Conservation (phyloP, 2,888 invertebrate species). For the Glyphotaelius pellucidus region DNA sequence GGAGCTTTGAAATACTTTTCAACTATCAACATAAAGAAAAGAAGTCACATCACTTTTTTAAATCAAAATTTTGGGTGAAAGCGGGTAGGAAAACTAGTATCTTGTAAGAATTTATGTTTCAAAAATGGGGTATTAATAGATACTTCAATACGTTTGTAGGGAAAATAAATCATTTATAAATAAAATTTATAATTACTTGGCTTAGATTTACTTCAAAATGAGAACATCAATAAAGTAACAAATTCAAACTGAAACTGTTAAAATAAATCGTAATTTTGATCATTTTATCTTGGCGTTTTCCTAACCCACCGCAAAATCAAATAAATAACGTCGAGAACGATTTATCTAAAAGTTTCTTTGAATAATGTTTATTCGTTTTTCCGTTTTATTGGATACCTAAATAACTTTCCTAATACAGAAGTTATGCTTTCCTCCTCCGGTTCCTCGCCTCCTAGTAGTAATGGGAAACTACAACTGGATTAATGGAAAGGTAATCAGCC, state of each 20-base stretch:
- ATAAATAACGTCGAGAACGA: slow-evolving; percentile 18
- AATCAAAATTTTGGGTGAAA: no score
- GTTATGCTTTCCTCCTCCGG: not conserved
- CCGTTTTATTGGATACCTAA: slow-evolving; percentile 40
- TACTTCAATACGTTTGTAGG: not conserved
- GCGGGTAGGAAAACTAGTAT: no score
- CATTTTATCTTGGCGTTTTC: not conserved
- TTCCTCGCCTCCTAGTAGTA: not conserved
- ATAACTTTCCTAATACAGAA: slow-evolving; percentile 36
- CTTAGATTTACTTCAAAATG: not conserved
- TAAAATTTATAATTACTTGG: no score
- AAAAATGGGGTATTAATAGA: not conserved
- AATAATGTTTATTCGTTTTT: slow-evolving; percentile 30
- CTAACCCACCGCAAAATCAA: slow-evolving; percentile 12
- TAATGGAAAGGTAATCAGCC: slow-evolving; percentile 55
- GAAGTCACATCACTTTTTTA: no score
- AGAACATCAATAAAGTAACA: not conserved
- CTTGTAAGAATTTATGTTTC: not conserved
- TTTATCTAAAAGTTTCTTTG: slow-evolving; percentile 38
- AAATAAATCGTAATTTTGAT: not conserved
- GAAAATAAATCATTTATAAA: no score
- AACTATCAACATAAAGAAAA: no score
- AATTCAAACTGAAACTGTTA: not conserved
- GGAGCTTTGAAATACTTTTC: no score
- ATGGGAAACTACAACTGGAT: slow-evolving; percentile 5